These are phyloP conservation scores for Tichodroma muraria DNA, from an alignment of 2,113 vertebrate genomes.

Conservation along the genomic window DNA sequence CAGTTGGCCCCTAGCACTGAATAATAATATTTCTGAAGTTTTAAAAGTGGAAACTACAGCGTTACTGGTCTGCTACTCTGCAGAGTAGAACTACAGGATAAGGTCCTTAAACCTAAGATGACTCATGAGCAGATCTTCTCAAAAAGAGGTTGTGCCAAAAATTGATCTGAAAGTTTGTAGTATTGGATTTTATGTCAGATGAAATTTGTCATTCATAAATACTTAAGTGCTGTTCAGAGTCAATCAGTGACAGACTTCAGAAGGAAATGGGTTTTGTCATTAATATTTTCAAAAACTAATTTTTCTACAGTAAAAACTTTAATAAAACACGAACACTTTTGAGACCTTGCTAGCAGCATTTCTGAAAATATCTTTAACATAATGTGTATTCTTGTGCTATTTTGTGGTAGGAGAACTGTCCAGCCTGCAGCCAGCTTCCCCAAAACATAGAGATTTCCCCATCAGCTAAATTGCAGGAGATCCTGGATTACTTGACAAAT, in stretches of 20 bases:
- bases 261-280: background rate
- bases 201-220: background rate
- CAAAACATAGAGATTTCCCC: constrained; percentile 88
- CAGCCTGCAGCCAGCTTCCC: constrained; percentile 92
- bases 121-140: background rate
- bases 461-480: constrained; percentile 89
- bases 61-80: background rate
- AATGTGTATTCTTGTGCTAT: background rate
- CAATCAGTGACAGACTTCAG: background rate
- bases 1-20: background rate
- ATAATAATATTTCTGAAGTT: background rate
- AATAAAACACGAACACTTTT: background rate
- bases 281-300: background rate
- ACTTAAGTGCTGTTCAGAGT: background rate
- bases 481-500: constrained; percentile 89
- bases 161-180: background rate
- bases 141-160: background rate
- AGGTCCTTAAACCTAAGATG: background rate
- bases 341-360: background rate
- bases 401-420: constrained; percentile 81
- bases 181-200: background rate
- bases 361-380: background rate
- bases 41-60: background rate
- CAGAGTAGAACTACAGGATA: background rate
- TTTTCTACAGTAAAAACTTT: background rate